Conservation (phyloP, 2,113 vertebrate species). For the Mungos mungo region DNA sequence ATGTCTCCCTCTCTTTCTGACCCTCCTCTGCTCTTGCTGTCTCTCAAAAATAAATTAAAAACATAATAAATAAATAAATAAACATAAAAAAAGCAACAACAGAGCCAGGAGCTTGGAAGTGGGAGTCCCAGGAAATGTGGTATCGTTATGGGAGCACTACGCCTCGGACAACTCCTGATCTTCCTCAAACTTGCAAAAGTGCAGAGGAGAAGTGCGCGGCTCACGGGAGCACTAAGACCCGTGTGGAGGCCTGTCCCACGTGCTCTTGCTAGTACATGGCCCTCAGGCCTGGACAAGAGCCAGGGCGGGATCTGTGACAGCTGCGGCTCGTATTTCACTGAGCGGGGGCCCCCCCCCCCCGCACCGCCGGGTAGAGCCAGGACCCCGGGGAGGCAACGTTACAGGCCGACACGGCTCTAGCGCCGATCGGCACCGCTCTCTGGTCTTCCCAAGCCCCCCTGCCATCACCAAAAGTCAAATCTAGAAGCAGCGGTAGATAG, state of each 20-base stretch:
- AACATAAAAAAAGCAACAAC: too few species aligned
- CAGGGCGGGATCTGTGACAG: background rate
- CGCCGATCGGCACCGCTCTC: background rate
- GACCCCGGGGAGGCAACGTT: background rate
- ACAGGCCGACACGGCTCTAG: background rate
- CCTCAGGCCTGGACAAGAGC: background rate
- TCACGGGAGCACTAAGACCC: background rate
- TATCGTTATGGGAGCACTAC: background rate
- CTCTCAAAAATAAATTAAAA: too few species aligned
- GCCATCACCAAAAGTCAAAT: background rate
- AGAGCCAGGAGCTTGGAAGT: background rate
- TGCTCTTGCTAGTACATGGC: background rate
- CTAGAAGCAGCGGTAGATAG: background rate
- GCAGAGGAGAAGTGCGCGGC: background rate
- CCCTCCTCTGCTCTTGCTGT: too few species aligned
- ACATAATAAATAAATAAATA: too few species aligned
- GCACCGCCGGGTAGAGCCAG: background rate
- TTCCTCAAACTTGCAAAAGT: background rate
- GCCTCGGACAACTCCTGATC: background rate
- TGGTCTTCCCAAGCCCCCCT: background rate
- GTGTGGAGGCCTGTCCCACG: background rate
- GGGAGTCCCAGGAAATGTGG: background rate
- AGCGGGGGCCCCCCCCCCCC: background rate
- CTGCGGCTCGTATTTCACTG: background rate
- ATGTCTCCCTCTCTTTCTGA: too few species aligned